Conservation (phyloP, 1,140 invertebrate genomes). For the Drosophila persimilis region DNA sequence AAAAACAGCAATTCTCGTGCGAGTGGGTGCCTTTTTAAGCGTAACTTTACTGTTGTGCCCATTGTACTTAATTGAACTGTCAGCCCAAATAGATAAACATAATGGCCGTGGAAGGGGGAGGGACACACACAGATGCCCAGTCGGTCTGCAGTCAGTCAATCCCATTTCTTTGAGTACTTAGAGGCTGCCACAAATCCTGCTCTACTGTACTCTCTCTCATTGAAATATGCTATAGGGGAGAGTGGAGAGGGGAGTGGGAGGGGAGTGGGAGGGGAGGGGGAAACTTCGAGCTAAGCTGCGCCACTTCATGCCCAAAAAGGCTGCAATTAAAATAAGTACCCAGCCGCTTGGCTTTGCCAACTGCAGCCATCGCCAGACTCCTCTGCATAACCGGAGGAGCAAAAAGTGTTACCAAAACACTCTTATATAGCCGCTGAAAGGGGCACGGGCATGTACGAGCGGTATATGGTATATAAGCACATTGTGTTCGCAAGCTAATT, state of each 20-base stretch:
- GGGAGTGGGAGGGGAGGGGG: background rate
- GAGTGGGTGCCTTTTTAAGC: conserved; percentile 62
- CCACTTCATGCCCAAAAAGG: conserved; percentile 75
- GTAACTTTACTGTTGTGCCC: conserved; percentile 76
- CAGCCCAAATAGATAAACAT: conserved; percentile 74
- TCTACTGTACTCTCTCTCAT: background rate
- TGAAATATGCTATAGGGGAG: conserved; percentile 8
- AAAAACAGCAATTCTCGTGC: conserved; percentile 33
- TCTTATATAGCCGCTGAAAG: conserved; percentile 12
- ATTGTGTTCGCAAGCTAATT: conserved; percentile 80
- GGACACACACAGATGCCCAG: background rate
- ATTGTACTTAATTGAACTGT: conserved; percentile 80
- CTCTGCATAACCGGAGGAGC: conserved; percentile 22
- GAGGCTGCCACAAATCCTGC: conserved; percentile 3
- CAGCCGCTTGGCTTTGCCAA: conserved; percentile 55
- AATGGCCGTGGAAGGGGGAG: conserved; percentile 33
- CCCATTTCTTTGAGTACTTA: conserved; percentile 9
- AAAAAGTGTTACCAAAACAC: conserved; percentile 31
- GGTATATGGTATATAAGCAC: conserved; percentile 62
- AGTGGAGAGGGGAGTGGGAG: background rate
- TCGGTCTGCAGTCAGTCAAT: conserved; percentile 3
- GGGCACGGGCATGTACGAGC: too few relatives aligned
- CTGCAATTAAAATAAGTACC: conserved; percentile 81
- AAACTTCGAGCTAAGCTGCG: conserved; percentile 69
- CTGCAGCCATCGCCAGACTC: conserved; percentile 22